phyloP scores from a whole-genome alignment of 2,888 invertebrate species.

The Pyralis farinalis region DNA sequence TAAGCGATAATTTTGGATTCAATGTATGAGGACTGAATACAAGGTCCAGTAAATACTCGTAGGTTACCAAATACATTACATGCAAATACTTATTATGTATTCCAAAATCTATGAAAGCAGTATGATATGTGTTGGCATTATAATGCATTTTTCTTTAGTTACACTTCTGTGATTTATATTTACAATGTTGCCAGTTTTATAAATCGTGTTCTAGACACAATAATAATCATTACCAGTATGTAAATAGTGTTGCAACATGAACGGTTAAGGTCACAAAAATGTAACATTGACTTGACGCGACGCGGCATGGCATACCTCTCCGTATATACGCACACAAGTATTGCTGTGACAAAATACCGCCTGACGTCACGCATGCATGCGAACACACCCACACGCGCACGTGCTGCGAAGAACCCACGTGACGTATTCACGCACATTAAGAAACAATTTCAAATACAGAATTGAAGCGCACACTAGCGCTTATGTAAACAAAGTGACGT shows the following conservation, averaged over 20 bases:
- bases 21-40: no score
- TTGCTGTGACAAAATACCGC: constrained; percentile 47
- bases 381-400: constrained; percentile 73
- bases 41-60: no score
- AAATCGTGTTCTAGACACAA: background rate
- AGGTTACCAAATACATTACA: no score
- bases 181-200: no score
- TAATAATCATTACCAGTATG: constrained; percentile 40
- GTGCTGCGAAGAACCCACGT: constrained; percentile 46
- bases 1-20: no score
- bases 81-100: no score
- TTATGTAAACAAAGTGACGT: constrained; percentile 77
- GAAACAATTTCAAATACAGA: constrained; percentile 26
- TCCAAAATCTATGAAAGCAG: no score
- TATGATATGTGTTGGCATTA: no score
- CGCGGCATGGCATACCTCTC: constrained; percentile 38
- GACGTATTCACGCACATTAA: constrained; percentile 49
- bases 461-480: constrained; percentile 34
- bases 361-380: constrained; percentile 74
- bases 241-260: constrained; percentile 53
- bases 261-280: constrained; percentile 80
- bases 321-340: constrained; percentile 31
- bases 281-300: constrained; percentile 69
- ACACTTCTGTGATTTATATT: no score
- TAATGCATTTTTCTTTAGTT: no score